Percentiles rank a stretch among this genome's conserved stretches.
phyloP scores from a whole-genome alignment of 2,888 invertebrate species.

The Cetonia aurata region DNA sequence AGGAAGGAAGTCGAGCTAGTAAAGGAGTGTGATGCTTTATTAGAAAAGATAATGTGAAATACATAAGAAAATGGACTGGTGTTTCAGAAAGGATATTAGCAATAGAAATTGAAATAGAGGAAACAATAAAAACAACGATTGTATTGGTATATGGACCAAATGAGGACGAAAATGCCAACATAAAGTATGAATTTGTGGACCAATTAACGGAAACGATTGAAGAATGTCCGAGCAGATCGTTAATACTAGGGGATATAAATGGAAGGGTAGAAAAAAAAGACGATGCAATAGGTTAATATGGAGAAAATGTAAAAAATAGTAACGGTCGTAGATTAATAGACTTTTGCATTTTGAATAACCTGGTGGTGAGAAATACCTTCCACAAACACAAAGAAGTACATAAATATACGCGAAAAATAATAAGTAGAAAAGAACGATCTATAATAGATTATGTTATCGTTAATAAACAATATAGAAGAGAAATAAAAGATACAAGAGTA shows the following conservation, averaged over 20 bases:
- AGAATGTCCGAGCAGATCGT: not conserved
- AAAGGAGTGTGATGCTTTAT: not conserved
- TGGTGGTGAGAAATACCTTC: too few relatives aligned
- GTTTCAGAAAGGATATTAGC: slow-evolving; percentile 1
- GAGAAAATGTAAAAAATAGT: not conserved
- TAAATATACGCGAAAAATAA: not conserved
- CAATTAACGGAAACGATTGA: slow-evolving; percentile 7
- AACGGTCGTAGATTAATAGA: not conserved
- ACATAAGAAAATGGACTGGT: too few relatives aligned
- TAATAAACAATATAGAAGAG: not conserved
- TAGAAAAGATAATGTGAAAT: too few relatives aligned
- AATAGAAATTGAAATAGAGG: not conserved
- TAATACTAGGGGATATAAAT: slow-evolving; percentile 12
- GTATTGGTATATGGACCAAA: not conserved
- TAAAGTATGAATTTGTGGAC: not conserved
- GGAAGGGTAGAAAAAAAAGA: not conserved
- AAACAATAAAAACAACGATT: not conserved
- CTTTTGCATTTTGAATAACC: too few relatives aligned
- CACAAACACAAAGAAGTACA: not conserved
- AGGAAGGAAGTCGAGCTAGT: not conserved
- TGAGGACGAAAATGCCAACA: not conserved
- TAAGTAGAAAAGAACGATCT: not conserved
- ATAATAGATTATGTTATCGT: not conserved
- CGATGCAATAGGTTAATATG: slow-evolving; percentile 2
- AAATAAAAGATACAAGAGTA: too few relatives aligned